Conservation (phyloP, 2,797 vertebrate species). For the Microchirus variegatus region DNA sequence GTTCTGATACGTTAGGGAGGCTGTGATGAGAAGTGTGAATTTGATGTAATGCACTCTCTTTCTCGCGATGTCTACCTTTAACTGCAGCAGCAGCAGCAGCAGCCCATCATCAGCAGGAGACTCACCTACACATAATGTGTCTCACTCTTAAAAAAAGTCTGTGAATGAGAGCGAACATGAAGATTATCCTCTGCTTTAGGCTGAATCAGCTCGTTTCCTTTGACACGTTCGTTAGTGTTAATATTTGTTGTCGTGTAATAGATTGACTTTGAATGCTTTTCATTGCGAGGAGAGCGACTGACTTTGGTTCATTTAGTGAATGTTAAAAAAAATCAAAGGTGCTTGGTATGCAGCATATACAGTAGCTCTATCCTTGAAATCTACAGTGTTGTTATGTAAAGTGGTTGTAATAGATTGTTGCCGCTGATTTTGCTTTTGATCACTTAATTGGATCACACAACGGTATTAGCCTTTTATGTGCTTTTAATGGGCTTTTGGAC, state of each 20-base stretch:
- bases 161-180: conserved; percentile 28
- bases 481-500: conserved; percentile 50
- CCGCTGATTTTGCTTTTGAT: conserved; percentile 45
- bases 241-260: conserved; percentile 12
- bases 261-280: conserved; percentile 14
- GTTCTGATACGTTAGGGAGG: conserved; percentile 50
- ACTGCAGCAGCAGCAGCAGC: conserved; percentile 38
- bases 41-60: conserved; percentile 53
- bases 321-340: conserved; percentile 8
- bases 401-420: conserved; percentile 27
- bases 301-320: conserved; percentile 34
- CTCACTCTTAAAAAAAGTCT: conserved; percentile 30
- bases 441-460: conserved; percentile 47
- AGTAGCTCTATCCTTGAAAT: conserved; percentile 4
- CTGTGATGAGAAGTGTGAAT: conserved; percentile 56
- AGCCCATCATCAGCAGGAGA: conserved; percentile 56
- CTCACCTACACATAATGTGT: conserved; percentile 50
- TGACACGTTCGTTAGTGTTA: conserved; percentile 5
- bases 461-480: conserved; percentile 45
- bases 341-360: neutral
- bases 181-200: conserved; percentile 15
- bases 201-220: conserved; percentile 22
- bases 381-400: conserved; percentile 20
- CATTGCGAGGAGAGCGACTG: no score
- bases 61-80: conserved; percentile 54